These are phyloP conservation scores for Ammodytes dubius DNA, from an alignment of 2,113 vertebrate genomes.

Conservation along the genomic window DNA sequence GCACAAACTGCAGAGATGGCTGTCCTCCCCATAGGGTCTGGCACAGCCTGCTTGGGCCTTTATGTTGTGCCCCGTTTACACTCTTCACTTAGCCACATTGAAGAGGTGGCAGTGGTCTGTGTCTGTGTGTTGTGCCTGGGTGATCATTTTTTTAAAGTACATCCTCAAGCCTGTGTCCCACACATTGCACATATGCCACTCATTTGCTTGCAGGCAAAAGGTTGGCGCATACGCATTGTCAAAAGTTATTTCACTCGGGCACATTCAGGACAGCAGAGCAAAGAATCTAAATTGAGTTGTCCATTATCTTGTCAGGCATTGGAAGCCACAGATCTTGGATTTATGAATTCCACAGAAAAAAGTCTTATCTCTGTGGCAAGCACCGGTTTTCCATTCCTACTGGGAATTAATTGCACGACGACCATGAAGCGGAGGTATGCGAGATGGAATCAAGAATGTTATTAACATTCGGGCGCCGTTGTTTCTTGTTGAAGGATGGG, in stretches of 20 bases:
- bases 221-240: constrained; percentile 13
- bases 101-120: constrained; percentile 48
- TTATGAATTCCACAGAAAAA: constrained; percentile 58
- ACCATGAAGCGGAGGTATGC: constrained; percentile 45
- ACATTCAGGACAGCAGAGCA: constrained; percentile 21
- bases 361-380: constrained; percentile 42
- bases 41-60: constrained; percentile 61
- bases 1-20: constrained; percentile 72
- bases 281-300: constrained; percentile 59
- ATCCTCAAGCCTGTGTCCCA: constrained; percentile 45
- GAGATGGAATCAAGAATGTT: constrained; percentile 69
- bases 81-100: constrained; percentile 62
- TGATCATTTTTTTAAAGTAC: constrained; percentile 63
- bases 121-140: constrained; percentile 34
- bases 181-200: constrained; percentile 44
- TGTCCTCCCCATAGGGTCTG: constrained; percentile 70
- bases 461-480: constrained; percentile 68
- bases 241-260: constrained; percentile 26
- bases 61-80: constrained; percentile 60
- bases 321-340: constrained; percentile 53
- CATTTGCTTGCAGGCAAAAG: constrained; percentile 14
- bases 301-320: constrained; percentile 27
- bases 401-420: constrained; percentile 68
- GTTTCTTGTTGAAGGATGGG: constrained; percentile 58
- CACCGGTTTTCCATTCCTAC: constrained; percentile 59